These are phyloP conservation scores for Hybognathus amarus DNA, from an alignment of 2,797 vertebrate genomes.

Conservation along the genomic window DNA sequence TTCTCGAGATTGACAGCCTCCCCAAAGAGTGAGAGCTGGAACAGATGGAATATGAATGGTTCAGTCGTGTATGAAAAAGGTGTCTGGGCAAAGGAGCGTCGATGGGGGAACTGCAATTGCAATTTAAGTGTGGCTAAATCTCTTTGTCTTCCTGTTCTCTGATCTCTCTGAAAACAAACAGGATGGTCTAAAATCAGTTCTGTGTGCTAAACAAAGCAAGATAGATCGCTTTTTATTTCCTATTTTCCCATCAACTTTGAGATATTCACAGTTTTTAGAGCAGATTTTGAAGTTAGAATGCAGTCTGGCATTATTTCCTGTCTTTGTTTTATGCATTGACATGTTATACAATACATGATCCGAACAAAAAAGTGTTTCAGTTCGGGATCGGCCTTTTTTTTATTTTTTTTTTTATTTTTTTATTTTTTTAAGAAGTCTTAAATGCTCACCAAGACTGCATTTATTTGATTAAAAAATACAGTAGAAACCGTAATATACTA, in stretches of 20 bases:
- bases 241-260: constrained; percentile 10
- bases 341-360: neutral
- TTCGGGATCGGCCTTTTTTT: neutral
- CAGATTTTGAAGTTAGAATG: neutral
- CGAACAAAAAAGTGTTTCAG: neutral
- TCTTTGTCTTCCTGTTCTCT: constrained; percentile 64
- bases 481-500: neutral
- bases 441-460: neutral
- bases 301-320: neutral
- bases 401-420: too few species aligned
- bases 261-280: neutral
- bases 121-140: constrained; percentile 75
- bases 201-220: neutral
- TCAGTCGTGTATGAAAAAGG: constrained; percentile 96
- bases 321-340: neutral
- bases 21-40: constrained; percentile 92
- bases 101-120: constrained; percentile 72
- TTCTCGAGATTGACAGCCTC: constrained; percentile 95
- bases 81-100: constrained; percentile 77
- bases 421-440: neutral
- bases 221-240: neutral
- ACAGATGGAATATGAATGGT: constrained; percentile 99
- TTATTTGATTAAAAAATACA: neutral
- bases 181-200: constrained; percentile 33
- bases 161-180: constrained; percentile 42